Conservation (phyloP, 2,113 vertebrate genomes). For the Oceanites oceanicus region DNA sequence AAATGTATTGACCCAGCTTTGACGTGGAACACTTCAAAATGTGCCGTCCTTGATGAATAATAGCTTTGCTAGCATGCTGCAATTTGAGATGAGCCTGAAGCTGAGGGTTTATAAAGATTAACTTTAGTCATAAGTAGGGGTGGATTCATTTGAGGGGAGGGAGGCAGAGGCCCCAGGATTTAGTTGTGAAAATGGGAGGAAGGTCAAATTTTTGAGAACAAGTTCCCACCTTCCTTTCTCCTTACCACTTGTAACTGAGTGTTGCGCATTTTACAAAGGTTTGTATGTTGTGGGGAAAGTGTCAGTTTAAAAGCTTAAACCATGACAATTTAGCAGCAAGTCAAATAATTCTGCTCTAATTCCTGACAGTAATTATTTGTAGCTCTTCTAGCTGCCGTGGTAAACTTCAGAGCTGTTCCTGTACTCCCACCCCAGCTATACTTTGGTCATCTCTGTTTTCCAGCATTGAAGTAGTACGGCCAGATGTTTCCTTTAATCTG, state of each 20-base stretch:
- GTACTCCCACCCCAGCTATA: background rate
- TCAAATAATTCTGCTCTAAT: background rate
- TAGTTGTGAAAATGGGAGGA: background rate
- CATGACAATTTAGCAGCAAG: background rate
- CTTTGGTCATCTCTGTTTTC: background rate
- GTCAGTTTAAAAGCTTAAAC: background rate
- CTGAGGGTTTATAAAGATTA: accelerated
- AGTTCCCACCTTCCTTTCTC: background rate
- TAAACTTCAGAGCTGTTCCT: background rate
- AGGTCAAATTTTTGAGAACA: background rate
- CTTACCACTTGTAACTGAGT: background rate
- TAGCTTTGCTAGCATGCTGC: background rate
- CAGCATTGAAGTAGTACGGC: background rate
- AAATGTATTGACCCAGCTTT: background rate
- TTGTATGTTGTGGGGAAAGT: background rate
- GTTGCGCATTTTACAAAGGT: background rate
- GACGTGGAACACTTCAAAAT: background rate
- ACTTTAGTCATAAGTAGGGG: background rate
- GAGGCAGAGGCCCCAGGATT: background rate
- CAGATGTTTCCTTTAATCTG: background rate
- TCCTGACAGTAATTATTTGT: background rate
- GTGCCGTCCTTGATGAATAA: background rate
- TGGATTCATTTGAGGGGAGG: background rate
- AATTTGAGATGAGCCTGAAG: background rate
- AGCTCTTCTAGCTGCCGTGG: background rate